These are phyloP conservation scores for Drosophila affinis DNA, from an alignment of 2,888 invertebrate species.

Conservation along the genomic window DNA sequence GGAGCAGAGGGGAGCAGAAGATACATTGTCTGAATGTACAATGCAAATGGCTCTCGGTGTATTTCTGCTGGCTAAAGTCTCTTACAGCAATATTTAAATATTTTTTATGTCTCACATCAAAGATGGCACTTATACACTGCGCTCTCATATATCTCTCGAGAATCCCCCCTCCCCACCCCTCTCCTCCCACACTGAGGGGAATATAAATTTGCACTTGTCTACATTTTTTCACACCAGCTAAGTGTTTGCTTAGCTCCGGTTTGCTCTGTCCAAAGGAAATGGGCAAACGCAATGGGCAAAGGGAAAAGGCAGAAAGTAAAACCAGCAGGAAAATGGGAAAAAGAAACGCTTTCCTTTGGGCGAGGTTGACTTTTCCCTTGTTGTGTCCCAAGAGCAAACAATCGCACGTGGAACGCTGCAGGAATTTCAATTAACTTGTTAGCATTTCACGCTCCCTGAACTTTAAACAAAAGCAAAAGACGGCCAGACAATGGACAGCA, in stretches of 20 bases:
- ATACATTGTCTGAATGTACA: conserved; percentile 45
- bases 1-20: not conserved
- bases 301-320: not conserved
- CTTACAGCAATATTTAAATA: conserved; percentile 36
- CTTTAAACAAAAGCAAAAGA: conserved; percentile 44
- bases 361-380: conserved; percentile 17
- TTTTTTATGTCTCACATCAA: conserved; percentile 36
- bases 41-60: conserved; percentile 39
- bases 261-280: conserved; percentile 1
- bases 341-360: conserved; percentile 16
- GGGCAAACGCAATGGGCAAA: not conserved
- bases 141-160: conserved; percentile 30
- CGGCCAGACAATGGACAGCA: conserved; percentile 13
- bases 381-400: conserved; percentile 47
- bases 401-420: conserved; percentile 48
- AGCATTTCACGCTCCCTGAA: conserved; percentile 38
- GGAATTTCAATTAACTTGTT: conserved; percentile 60
- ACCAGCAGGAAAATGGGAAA: conserved; percentile 15
- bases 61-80: conserved; percentile 10
- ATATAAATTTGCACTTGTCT: conserved; percentile 53
- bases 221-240: conserved; percentile 47
- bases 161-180: not conserved
- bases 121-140: conserved; percentile 23
- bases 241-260: conserved; percentile 41
- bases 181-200: conserved; percentile 14